Conservation (phyloP, 35 echinoderm and acorn worm genomes). For the Antedon bifida region DNA sequence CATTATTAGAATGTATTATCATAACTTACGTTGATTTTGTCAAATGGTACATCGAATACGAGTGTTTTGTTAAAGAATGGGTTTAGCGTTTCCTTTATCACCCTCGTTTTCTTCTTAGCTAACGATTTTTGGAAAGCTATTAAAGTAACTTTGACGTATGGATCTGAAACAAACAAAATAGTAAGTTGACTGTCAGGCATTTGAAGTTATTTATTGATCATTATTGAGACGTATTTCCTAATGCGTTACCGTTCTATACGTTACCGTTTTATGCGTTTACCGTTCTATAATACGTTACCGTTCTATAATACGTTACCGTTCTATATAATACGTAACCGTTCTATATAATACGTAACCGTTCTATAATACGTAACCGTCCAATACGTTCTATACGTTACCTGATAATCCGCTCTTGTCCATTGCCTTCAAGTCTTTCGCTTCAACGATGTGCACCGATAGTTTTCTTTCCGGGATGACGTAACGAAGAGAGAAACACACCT, state of each 20-base stretch:
- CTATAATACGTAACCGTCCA: too few species aligned
- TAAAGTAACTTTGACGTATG: background rate
- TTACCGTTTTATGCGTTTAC: too few species aligned
- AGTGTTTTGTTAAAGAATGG: background rate
- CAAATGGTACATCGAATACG: background rate
- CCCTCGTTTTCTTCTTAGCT: background rate
- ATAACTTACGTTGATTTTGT: background rate
- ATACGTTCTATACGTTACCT: background rate
- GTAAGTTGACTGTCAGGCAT: too few species aligned
- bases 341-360: too few species aligned
- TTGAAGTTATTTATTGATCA: too few species aligned
- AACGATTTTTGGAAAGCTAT: background rate
- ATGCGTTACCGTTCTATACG: too few species aligned
- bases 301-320: too few species aligned
- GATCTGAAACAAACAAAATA: background rate
- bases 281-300: too few species aligned
- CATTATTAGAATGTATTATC: background rate
- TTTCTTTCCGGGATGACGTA: background rate
- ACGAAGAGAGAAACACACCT: background rate
- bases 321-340: too few species aligned
- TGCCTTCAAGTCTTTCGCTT: background rate
- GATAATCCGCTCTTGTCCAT: background rate
- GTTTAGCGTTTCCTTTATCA: background rate
- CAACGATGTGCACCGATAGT: background rate
- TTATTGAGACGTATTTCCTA: too few species aligned